phyloP scores from a whole-genome alignment of 1,140 invertebrate species.

The Leptopilina clavipes region DNA sequence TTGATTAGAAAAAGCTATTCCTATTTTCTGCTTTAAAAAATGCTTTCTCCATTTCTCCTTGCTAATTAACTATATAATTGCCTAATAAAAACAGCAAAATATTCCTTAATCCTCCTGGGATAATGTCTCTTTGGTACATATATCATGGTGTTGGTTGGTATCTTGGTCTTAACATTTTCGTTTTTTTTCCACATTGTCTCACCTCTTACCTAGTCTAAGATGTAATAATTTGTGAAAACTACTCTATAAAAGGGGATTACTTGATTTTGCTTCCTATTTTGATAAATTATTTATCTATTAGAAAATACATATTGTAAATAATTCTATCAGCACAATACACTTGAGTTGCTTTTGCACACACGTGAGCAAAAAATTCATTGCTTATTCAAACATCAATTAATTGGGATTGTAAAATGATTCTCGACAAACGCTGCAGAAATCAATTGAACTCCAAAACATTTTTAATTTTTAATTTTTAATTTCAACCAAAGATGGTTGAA shows the following conservation, averaged over 20 bases:
- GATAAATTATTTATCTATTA: neutral
- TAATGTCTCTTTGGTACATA: constrained; percentile 38
- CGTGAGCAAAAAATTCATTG: neutral
- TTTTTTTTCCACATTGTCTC: constrained; percentile 49
- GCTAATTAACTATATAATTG: neutral
- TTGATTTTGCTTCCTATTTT: constrained; percentile 65
- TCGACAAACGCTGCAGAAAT: constrained; percentile 51
- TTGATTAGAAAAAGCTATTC: no score
- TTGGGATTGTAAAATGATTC: no score
- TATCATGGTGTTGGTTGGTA: constrained; percentile 69
- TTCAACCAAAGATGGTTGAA: neutral
- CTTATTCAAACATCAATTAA: no score
- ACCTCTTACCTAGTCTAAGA: constrained; percentile 50
- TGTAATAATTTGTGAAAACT: constrained; percentile 49
- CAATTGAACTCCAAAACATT: constrained; percentile 58
- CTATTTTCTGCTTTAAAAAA: no score
- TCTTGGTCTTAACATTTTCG: constrained; percentile 62
- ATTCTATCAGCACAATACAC: neutral
- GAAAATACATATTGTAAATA: constrained; percentile 33
- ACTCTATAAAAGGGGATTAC: constrained; percentile 68
- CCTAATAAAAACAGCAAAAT: no score
- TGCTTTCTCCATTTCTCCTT: neutral
- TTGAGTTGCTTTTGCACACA: neutral
- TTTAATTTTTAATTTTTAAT: no score
- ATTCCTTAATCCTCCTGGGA: neutral